These are phyloP conservation scores for Stichopus chloronotus DNA, from an alignment of 35 echinoderm and acorn worm species.

Conservation along the genomic window DNA sequence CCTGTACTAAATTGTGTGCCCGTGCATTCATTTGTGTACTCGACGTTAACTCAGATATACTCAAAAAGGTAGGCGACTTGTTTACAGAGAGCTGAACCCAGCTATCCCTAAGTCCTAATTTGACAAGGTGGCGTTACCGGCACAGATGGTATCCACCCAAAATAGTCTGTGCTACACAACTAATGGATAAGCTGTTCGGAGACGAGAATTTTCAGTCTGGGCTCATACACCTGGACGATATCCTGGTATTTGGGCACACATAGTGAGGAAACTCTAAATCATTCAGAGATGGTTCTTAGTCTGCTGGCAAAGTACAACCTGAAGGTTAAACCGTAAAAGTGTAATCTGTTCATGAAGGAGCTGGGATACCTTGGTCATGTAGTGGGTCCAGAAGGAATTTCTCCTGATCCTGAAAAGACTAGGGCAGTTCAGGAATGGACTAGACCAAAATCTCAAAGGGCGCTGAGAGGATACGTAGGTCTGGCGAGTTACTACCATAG, in stretches of 20 bases:
- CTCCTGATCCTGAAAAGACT: constrained; percentile 54
- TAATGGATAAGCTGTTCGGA: constrained; percentile 74
- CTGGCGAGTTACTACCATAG: constrained; percentile 67
- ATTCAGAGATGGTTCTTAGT: constrained; percentile 63
- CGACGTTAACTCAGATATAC: no score
- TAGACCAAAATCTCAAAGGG: not conserved
- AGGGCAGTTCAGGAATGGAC: constrained; percentile 38
- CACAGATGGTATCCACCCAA: not conserved
- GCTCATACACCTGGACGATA: constrained; percentile 78
- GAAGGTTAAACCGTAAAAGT: constrained; percentile 62
- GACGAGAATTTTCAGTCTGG: constrained; percentile 64
- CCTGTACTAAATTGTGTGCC: no score
- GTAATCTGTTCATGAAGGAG: not conserved
- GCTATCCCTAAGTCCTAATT: constrained; percentile 7
- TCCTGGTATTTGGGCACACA: constrained; percentile 70
- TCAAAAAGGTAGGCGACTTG: no score
- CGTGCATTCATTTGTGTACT: no score
- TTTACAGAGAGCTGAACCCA: no score
- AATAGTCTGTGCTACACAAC: not conserved
- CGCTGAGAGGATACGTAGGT: not conserved
- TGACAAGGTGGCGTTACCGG: constrained; percentile 29
- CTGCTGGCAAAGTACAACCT: constrained; percentile 45
- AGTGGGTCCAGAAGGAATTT: no score
- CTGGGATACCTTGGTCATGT: not conserved
- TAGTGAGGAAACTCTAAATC: constrained; percentile 62